These are phyloP conservation scores for Ylistrum balloti DNA, from an alignment of 1,140 invertebrate genomes.

Conservation along the genomic window DNA sequence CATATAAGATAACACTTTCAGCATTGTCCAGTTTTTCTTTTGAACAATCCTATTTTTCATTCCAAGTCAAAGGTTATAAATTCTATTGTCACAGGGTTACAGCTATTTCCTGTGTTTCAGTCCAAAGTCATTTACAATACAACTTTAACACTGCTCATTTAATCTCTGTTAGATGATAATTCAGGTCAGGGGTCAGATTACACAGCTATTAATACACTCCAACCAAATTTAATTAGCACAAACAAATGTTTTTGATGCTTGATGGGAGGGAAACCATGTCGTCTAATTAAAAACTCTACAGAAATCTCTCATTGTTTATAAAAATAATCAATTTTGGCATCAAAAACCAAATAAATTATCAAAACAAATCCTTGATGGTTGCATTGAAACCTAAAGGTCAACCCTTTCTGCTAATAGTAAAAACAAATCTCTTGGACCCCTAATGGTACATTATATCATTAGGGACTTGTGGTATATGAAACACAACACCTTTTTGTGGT, in stretches of 20 bases:
- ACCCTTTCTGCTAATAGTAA: not conserved
- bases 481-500: not conserved
- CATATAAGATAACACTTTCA: too few species aligned
- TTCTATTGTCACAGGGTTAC: too few species aligned
- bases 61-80: too few species aligned
- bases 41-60: too few species aligned
- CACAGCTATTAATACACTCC: not conserved
- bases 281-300: not conserved
- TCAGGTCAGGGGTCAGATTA: not conserved
- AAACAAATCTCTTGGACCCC: not conserved
- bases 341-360: not conserved
- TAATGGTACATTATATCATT: not conserved
- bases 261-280: not conserved
- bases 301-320: not conserved
- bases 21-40: too few species aligned
- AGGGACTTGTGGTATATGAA: not conserved
- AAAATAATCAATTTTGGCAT: not conserved
- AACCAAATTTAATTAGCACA: not conserved
- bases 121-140: too few species aligned
- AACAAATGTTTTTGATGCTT: not conserved
- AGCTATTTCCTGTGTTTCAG: too few species aligned
- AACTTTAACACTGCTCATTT: too few species aligned
- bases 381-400: not conserved
- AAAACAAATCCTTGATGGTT: not conserved
- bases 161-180: not conserved